A percentile compares a stretch with the other conserved stretches of the same genome.
phyloP scores from a whole-genome alignment of 2,113 vertebrate genomes.

The Gobius niger region DNA sequence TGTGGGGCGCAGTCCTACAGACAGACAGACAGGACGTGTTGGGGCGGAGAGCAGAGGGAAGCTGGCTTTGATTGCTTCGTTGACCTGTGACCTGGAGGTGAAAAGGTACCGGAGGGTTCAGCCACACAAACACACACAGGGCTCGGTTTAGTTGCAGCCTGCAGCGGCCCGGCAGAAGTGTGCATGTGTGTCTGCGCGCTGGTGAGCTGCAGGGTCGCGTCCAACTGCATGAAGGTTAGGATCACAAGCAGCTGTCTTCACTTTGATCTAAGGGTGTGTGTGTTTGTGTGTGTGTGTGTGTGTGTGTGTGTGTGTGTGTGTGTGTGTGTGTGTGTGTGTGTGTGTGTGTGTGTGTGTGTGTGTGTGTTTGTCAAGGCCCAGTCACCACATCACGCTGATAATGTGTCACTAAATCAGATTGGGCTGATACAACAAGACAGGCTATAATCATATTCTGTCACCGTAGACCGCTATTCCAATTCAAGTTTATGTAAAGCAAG shows the following conservation, averaged over 20 bases:
- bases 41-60: constrained; percentile 68
- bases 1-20: constrained; percentile 36
- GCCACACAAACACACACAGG: constrained; percentile 44
- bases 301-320: constrained; percentile 14
- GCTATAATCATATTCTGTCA: background rate
- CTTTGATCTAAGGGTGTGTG: constrained; percentile 67
- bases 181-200: constrained; percentile 23
- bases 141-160: constrained; percentile 25
- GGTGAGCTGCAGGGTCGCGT: constrained; percentile 47
- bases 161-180: constrained; percentile 16
- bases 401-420: constrained; percentile 29
- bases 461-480: background rate
- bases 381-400: constrained; percentile 12
- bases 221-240: constrained; percentile 64
- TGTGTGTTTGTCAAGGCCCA: constrained; percentile 29
- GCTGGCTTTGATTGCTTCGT: constrained; percentile 74
- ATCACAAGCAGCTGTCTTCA: constrained; percentile 74
- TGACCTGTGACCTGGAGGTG: constrained; percentile 74
- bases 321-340: constrained; percentile 10
- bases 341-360: background rate
- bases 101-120: constrained; percentile 66
- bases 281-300: background rate
- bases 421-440: background rate
- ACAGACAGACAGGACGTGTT: constrained; percentile 60
- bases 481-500: background rate